phyloP scores from a whole-genome alignment of 2,888 invertebrate genomes.

The Chydorus sphaericus region DNA sequence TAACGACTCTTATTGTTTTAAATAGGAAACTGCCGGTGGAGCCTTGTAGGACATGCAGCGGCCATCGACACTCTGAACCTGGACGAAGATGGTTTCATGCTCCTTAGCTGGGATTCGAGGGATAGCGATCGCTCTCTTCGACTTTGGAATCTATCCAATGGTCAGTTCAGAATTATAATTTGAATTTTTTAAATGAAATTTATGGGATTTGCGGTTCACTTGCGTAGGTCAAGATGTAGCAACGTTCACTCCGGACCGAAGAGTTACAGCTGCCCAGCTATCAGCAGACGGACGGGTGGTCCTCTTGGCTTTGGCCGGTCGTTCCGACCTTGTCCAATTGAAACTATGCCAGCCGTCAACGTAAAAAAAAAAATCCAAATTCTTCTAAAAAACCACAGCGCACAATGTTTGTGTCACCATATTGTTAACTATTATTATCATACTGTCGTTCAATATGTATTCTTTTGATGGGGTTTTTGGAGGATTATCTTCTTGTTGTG shows the following conservation, averaged over 20 bases:
- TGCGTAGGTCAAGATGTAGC: conserved; percentile 57
- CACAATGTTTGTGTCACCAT: no score
- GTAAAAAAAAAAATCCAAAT: not conserved
- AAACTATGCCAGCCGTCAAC: conserved; percentile 24
- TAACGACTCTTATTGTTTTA: conserved; percentile 15
- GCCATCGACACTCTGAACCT: conserved; percentile 57
- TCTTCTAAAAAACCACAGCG: no score
- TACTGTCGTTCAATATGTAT: no score
- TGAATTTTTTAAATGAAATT: not conserved
- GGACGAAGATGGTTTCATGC: conserved; percentile 52
- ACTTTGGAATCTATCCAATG: conserved; percentile 65
- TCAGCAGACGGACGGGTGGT: conserved; percentile 54
- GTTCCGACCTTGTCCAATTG: conserved; percentile 46
- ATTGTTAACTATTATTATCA: no score
- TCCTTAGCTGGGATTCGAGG: conserved; percentile 56
- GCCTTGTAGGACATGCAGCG: conserved; percentile 59
- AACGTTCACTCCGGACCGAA: conserved; percentile 58
- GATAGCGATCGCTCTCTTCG: conserved; percentile 59
- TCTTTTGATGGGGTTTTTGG: no score
- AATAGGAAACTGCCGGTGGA: conserved; percentile 59
- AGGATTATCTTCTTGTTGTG: no score
- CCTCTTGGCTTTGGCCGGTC: conserved; percentile 51
- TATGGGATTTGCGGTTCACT: conserved; percentile 15
- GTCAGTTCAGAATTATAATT: conserved; percentile 30
- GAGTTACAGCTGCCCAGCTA: conserved; percentile 61